Percentiles rank a stretch among this genome's conserved stretches.
Conservation (phyloP, 2,797 vertebrate species). For the Gallirallus australis region DNA sequence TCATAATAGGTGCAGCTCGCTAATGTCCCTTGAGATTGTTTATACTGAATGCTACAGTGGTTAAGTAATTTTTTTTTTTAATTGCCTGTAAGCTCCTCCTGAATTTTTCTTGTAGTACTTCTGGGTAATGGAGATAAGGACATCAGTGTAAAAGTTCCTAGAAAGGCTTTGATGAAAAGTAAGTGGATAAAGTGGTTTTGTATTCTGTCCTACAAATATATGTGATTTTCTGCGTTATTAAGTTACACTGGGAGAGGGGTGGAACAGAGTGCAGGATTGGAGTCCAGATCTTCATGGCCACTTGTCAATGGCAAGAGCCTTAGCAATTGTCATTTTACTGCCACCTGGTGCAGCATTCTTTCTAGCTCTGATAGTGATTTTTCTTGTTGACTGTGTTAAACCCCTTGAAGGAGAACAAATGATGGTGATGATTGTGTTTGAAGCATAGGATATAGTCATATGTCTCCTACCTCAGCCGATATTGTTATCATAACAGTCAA, state of each 20-base stretch:
- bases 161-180: not conserved
- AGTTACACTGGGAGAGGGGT: not conserved
- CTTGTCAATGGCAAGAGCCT: not conserved
- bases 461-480: not conserved
- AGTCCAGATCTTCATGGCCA: not conserved
- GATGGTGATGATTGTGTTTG: not conserved
- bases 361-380: not conserved
- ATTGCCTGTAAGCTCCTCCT: not conserved
- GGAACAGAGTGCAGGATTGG: rapidly evolving
- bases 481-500: not conserved
- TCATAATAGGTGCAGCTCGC: not conserved
- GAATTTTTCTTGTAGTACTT: not conserved
- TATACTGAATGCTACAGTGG: not conserved
- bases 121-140: not conserved
- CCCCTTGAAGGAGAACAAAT: not conserved
- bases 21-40: not conserved
- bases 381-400: not conserved
- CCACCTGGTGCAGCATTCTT: not conserved
- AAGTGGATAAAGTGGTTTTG: not conserved
- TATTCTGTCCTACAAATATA: not conserved
- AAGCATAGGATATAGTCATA: not conserved
- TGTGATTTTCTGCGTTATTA: not conserved
- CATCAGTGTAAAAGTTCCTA: not conserved
- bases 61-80: not conserved
- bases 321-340: not conserved